Percentiles rank a stretch among this genome's conserved stretches.
Evolutionary conservation across 2,797 vertebrate species (phyloP).

Genomic region (Dipus sagitta): DNA sequence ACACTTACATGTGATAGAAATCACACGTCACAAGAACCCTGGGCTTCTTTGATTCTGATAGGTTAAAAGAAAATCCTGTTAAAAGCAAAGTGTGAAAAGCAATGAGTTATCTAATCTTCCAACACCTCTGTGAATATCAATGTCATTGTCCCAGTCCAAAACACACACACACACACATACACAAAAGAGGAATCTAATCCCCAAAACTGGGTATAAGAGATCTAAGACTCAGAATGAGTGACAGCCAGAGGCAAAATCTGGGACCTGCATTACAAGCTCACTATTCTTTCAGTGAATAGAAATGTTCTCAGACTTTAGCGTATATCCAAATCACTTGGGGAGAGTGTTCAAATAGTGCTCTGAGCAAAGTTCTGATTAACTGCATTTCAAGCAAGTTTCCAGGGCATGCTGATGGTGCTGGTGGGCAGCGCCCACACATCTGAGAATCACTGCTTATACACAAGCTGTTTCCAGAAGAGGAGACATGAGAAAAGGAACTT

Average conservation of each 20-base stretch:
- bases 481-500: constrained; percentile 20
- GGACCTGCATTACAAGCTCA: neutral
- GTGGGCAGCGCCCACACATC: neutral
- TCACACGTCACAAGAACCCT: constrained; percentile 43
- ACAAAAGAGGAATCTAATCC: constrained; percentile 90
- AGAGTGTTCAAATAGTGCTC: neutral
- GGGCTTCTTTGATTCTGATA: neutral
- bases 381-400: constrained; percentile 37
- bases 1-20: constrained; percentile 10
- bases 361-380: neutral
- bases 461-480: constrained; percentile 37
- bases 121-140: neutral
- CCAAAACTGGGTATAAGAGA: constrained; percentile 8
- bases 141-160: constrained; percentile 6
- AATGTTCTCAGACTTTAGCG: constrained; percentile 11
- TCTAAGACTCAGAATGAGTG: constrained; percentile 4
- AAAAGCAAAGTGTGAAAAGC: neutral
- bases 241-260: constrained; percentile 22
- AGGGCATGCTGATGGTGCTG: neutral
- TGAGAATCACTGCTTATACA: neutral
- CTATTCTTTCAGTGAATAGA: constrained; percentile 1
- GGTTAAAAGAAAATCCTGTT: neutral
- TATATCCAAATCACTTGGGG: neutral
- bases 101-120: constrained; percentile 46
- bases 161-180: no score